Percentiles rank a stretch among this genome's conserved stretches.
Evolutionary conservation across 2,113 vertebrate species (phyloP).

Genomic region (Sitta europaea): DNA sequence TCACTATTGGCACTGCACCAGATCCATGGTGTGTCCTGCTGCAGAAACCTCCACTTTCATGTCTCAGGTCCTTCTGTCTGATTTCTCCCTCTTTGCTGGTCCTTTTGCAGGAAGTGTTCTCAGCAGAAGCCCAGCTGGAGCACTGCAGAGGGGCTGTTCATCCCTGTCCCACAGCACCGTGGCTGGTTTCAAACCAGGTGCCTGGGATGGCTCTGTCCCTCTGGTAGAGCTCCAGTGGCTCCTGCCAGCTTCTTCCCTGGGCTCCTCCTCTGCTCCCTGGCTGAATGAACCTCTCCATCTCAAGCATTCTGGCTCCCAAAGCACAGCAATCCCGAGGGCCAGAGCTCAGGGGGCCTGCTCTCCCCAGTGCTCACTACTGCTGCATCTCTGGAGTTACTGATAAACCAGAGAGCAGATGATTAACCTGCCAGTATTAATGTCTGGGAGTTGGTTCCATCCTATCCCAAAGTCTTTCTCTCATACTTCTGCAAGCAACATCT

Average conservation of each 20-base stretch:
- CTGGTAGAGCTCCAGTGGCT: background rate
- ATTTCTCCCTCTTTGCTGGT: background rate
- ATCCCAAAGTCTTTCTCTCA: background rate
- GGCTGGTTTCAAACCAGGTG: background rate
- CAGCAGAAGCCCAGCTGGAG: background rate
- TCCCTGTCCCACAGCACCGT: background rate
- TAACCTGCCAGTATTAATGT: background rate
- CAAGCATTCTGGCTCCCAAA: background rate
- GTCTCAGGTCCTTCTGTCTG: background rate
- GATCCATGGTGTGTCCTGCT: background rate
- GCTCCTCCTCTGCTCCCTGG: background rate
- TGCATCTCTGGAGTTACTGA: background rate
- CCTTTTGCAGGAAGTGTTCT: background rate
- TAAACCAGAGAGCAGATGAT: background rate
- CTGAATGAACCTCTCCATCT: background rate
- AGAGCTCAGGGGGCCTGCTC: background rate
- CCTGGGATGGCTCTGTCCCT: background rate
- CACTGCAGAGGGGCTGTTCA: background rate
- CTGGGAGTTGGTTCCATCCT: background rate
- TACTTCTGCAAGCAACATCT: background rate
- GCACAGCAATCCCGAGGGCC: background rate
- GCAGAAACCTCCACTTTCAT: background rate
- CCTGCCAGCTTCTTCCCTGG: background rate
- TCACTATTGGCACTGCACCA: background rate
- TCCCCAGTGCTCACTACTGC: background rate